These are phyloP conservation scores for Austrofundulus limnaeus DNA, from an alignment of 2,113 vertebrate species.

Conservation along the genomic window DNA sequence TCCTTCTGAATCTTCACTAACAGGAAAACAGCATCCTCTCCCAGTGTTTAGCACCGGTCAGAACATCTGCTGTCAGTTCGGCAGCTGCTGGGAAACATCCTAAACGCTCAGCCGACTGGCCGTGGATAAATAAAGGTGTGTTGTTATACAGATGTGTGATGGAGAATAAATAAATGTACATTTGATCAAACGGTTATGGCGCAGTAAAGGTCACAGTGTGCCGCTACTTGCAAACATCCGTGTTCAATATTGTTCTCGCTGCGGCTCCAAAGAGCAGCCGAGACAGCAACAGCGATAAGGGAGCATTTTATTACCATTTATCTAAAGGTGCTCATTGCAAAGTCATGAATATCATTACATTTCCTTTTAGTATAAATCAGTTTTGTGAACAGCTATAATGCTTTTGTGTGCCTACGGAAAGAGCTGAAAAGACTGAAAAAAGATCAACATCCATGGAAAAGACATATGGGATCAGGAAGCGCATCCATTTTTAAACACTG, in stretches of 20 bases:
- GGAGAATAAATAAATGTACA: not conserved
- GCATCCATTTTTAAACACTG: no score
- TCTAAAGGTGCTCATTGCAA: no score
- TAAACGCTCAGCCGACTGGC: not conserved
- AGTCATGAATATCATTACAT: no score
- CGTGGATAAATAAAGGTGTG: not conserved
- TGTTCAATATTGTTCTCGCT: not conserved
- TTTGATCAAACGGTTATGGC: not conserved
- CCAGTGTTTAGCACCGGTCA: not conserved
- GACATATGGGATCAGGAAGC: no score
- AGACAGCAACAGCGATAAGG: not conserved
- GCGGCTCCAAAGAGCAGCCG: not conserved
- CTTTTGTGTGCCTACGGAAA: no score
- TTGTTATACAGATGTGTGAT: not conserved
- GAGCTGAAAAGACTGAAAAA: no score
- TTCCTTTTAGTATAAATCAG: no score
- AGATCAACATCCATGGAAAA: no score
- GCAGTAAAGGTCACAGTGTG: not conserved
- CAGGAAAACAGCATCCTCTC: not conserved
- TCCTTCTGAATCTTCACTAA: not conserved
- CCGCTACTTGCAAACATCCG: not conserved
- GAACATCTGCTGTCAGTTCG: conserved; percentile 18
- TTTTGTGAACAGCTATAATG: no score
- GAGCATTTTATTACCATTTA: not conserved
- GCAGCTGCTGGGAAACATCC: not conserved